Evolutionary conservation across 2,888 invertebrate genomes (phyloP), one percentile per base, ranked within the genome.

Genomic region (Thereva unica): DNA sequence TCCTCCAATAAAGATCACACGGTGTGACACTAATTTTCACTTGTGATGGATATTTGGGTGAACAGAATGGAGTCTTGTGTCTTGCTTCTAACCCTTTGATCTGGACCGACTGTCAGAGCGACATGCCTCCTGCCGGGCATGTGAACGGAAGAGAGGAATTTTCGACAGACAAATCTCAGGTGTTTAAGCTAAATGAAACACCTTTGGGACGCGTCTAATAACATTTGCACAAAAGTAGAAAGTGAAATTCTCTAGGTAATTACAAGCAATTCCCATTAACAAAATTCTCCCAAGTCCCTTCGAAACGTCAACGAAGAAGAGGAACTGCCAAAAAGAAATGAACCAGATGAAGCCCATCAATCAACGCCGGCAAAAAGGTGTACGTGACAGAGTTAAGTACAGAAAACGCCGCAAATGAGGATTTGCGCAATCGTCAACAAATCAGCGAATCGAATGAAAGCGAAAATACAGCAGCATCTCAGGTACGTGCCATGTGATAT

Each of bases 21-120:
- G 41, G 42, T 61, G 23, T 23, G 61, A 61, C 61, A 59, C 10
- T 61, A 61, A 50, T 61, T 61, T 50, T 41, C 61, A 40, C 50
- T 50, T 50, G 61, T 61, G 61, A 61, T 61, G 50, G 50, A 61
- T 61, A 61, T 61, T 50, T 49, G 50, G 38, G 50, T 50, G 61
- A 61, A 61, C 61, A 50, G 61, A 49, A 23, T 61, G 50, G 10
- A 61, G 23, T 34, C 50, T 49, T 50, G 50, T 61, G n/a, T 9
- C 41, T n/a, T n/a, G 38, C 9, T 23, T 23, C 9, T 6, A 9
- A 23, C 40, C 23, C 45, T 61, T 61, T 61, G 61, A 61, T 50
- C 40, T 41, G 5, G 49, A 9, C 61, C 61, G 61, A 44, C 12
- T 23, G 1, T 23, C 23, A 23, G 23, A 23, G 23, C 23, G 23